phyloP scores from a whole-genome alignment of 2,113 vertebrate genomes.

The Calyptomena viridis region DNA sequence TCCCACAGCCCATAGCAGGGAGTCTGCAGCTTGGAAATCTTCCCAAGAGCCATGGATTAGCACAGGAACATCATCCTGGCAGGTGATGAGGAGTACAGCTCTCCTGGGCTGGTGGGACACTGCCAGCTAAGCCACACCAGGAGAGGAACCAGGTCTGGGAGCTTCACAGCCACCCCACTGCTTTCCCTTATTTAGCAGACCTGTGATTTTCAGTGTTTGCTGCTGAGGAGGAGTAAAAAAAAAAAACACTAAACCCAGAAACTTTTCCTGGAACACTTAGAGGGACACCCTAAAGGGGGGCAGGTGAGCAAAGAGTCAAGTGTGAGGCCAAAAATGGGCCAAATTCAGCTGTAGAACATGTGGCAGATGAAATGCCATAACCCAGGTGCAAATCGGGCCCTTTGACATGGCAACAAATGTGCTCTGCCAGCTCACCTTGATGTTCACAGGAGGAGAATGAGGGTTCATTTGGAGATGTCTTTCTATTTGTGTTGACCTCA shows the following conservation, averaged over 20 bases:
- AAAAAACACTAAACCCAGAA: neutral
- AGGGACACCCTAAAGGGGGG: neutral
- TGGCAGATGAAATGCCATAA: neutral
- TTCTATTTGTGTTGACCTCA: neutral
- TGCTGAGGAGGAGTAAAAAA: neutral
- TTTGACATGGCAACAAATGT: neutral
- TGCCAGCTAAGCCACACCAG: neutral
- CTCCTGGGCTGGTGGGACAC: neutral
- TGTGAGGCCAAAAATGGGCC: rapidly evolving
- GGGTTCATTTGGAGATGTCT: neutral
- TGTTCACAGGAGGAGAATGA: neutral
- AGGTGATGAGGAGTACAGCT: neutral
- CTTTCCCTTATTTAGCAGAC: neutral
- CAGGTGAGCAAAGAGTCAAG: neutral
- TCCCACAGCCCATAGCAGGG: neutral
- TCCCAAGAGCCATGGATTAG: neutral
- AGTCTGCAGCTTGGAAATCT: neutral
- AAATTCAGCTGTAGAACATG: rapidly evolving
- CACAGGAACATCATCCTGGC: rapidly evolving
- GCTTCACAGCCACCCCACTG: neutral
- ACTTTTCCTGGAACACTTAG: neutral
- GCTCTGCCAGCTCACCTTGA: neutral
- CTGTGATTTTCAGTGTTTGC: neutral
- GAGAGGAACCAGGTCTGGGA: neutral
- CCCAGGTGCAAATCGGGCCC: neutral